phyloP scores from a whole-genome alignment of 1,140 invertebrate genomes.

The Daktulosphaira vitifoliae region DNA sequence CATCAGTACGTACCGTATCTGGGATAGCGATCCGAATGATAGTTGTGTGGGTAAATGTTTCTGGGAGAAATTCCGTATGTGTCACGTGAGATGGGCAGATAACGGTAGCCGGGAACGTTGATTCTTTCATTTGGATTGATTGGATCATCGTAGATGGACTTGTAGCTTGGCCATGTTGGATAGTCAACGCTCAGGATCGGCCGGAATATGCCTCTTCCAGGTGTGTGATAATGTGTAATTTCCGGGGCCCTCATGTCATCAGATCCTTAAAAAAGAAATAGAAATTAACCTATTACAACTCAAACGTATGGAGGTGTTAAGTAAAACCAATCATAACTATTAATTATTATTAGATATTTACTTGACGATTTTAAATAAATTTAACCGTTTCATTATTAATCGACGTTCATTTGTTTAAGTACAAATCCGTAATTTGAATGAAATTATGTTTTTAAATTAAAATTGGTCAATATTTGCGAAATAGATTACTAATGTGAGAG shows the following conservation, averaged over 20 bases:
- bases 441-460: too few relatives aligned
- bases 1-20: conserved; percentile 65
- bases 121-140: conserved; percentile 68
- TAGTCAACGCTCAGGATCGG: conserved; percentile 47
- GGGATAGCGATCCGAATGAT: conserved; percentile 58
- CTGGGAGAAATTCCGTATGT: conserved; percentile 79
- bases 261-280: conserved; percentile 60
- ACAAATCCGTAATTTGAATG: too few relatives aligned
- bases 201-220: conserved; percentile 59
- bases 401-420: too few relatives aligned
- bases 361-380: too few relatives aligned
- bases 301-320: too few relatives aligned
- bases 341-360: too few relatives aligned
- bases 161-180: conserved; percentile 61
- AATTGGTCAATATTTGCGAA: too few relatives aligned
- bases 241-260: conserved; percentile 82
- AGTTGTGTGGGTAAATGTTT: conserved; percentile 75
- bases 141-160: conserved; percentile 78
- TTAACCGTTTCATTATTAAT: too few relatives aligned
- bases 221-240: conserved; percentile 54
- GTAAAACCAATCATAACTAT: too few relatives aligned
- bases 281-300: too few relatives aligned
- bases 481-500: too few relatives aligned
- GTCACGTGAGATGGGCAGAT: conserved; percentile 75
- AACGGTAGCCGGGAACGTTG: conserved; percentile 74